A percentile compares a stretch with the other conserved stretches of the same genome.
These are phyloP conservation scores for Unio pictorum DNA, from an alignment of 2,888 invertebrate genomes.

Conservation along the genomic window DNA sequence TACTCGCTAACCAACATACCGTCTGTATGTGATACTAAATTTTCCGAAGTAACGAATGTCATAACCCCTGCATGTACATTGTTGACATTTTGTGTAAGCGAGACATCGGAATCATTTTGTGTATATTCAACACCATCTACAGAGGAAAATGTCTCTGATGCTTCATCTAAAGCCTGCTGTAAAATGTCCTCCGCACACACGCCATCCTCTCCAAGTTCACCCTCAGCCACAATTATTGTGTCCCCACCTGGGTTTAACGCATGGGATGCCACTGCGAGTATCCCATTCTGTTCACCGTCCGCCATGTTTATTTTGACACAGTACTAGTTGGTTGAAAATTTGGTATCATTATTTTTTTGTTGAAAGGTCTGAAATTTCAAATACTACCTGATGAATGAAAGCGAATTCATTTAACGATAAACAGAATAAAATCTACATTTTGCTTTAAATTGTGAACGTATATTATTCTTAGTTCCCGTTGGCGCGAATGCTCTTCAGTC, in stretches of 20 bases:
- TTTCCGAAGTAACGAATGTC: background rate
- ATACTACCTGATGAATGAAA: no score
- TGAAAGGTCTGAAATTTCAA: no score
- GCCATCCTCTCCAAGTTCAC: slow-evolving; percentile 19
- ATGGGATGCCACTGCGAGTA: slow-evolving; percentile 40
- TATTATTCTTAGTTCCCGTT: slow-evolving; percentile 4
- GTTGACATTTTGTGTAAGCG: background rate
- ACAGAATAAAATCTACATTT: no score
- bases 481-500: slow-evolving; percentile 22
- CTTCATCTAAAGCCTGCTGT: slow-evolving; percentile 63
- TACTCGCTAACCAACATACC: slow-evolving; percentile 4
- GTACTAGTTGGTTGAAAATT: background rate
- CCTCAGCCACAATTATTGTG: slow-evolving; percentile 25
- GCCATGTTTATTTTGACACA: slow-evolving; percentile 61
- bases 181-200: slow-evolving; percentile 58
- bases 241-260: slow-evolving; percentile 26
- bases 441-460: background rate
- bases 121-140: slow-evolving; percentile 17
- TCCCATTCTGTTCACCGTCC: slow-evolving; percentile 47
- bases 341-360: no score
- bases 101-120: background rate
- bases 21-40: slow-evolving; percentile 6
- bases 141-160: slow-evolving; percentile 36
- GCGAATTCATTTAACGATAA: no score
- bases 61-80: slow-evolving; percentile 1